Evolutionary conservation across 2,797 vertebrate species (phyloP), one percentile per base, ranked within the genome.

Genomic region (Onychomys torridus): DNA sequence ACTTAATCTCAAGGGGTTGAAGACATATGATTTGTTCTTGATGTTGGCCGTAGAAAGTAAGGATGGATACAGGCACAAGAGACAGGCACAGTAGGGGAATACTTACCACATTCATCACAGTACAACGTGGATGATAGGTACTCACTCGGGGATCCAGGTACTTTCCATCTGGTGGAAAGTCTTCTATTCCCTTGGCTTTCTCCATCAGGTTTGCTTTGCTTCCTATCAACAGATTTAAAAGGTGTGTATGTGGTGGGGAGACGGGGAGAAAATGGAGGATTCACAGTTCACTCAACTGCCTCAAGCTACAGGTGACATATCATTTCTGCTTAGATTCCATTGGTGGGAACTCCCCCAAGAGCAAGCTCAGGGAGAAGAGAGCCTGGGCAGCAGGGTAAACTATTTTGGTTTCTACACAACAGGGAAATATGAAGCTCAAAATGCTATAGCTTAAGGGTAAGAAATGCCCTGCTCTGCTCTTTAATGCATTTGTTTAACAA

Each of bases 101-200:
- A 14, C 34, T 49, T 84, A 29, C 82, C 21, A 57, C 4, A 25
- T 1, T 84, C 3, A 8, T 55, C 63, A 27, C 13, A 32, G 16
- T n/a, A 13, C 34, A 19, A 5, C 0, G 0, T 1, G 13, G 19
- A 0, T 12, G 19, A 6, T 86, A 14, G 49, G 29, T 2, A 2
- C 11, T 63, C 61, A 63, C 21, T 65, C 69, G 19, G 73, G 84
- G 67, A 92, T 43, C 75, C 78, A 71, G 73, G n/a, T 32, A 52
- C 71, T 93, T 79, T 81, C 29, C 3, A 32, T 1, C 4, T 23
- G 32, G 16, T 14, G 55, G 19, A 19, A 40, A 25, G 9, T 71
- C 52, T 93, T 19, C 49, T 7, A 9, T 65, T 6, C 10, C 69
- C 37, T 59, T 55, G 76, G 13, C 55, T 87, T 88, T 55, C 63